Percentiles rank a stretch among this genome's conserved stretches.
Evolutionary conservation across 2,888 invertebrate genomes (phyloP).

Genomic region (Drosophila longiperda): DNA sequence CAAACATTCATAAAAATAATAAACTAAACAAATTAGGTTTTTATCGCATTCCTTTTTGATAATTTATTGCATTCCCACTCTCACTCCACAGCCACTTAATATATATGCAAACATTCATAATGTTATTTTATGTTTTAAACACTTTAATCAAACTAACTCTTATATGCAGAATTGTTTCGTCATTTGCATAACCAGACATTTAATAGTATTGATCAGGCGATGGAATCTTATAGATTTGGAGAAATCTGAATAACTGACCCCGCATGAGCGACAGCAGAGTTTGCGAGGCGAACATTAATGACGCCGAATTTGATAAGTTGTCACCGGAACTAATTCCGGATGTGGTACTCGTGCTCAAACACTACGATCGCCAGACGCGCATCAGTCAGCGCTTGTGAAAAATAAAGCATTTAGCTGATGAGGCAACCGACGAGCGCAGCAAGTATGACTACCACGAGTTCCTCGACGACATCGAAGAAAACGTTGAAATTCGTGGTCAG

Average conservation of each 20-base stretch:
- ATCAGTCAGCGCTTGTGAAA: constrained; percentile 95
- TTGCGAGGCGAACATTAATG: constrained; percentile 95
- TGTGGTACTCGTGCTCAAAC: constrained; percentile 97
- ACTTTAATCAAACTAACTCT: background rate
- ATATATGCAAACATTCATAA: background rate
- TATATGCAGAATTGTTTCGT: background rate
- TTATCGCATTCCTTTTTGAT: constrained; percentile 11
- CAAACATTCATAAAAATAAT: constrained; percentile 33
- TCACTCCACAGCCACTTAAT: background rate
- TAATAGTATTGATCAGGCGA: background rate
- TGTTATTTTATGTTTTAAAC: background rate
- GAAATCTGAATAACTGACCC: background rate
- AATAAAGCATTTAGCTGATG: constrained; percentile 93
- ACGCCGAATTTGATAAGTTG: constrained; percentile 94
- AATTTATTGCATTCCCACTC: constrained; percentile 1
- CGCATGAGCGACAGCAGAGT: background rate
- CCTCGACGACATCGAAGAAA: constrained; percentile 98
- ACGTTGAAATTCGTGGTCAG: constrained; percentile 94
- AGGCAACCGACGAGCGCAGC: constrained; percentile 88
- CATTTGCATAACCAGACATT: constrained; percentile 1
- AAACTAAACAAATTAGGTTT: constrained; percentile 35
- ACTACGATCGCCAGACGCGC: constrained; percentile 90
- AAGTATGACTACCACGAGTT: constrained; percentile 96
- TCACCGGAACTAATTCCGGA: constrained; percentile 90
- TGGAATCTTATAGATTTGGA: background rate